Conservation (phyloP, 2,797 vertebrate species). For the Galagoides demidoff region DNA sequence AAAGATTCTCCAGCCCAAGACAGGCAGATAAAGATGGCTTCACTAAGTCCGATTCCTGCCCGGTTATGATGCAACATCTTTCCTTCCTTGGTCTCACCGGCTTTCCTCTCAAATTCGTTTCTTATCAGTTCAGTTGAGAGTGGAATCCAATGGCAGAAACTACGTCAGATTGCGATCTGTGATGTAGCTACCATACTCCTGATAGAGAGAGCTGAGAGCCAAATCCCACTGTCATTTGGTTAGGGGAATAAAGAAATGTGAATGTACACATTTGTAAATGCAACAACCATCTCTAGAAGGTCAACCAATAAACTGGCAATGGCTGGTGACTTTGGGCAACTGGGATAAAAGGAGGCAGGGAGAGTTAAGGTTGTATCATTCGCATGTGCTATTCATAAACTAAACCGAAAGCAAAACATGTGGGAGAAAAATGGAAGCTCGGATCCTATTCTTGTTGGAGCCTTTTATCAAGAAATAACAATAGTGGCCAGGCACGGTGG, state of each 20-base stretch:
- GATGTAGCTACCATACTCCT: background rate
- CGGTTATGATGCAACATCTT: background rate
- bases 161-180: background rate
- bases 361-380: background rate
- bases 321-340: background rate
- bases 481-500: background rate
- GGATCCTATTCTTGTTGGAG: background rate
- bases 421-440: background rate
- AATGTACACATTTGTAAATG: background rate
- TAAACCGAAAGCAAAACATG: background rate
- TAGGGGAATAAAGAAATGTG: background rate
- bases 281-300: background rate
- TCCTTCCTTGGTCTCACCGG: background rate
- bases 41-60: background rate
- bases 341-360: background rate
- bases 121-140: background rate
- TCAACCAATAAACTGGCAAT: background rate
- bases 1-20: background rate
- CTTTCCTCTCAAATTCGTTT: background rate
- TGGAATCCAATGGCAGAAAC: background rate
- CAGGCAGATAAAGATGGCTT: background rate
- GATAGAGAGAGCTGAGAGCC: background rate
- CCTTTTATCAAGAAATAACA: constrained; percentile 5
- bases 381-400: background rate
- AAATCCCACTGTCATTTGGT: background rate